phyloP scores from a whole-genome alignment of 2,888 invertebrate genomes.

The Eueremaeus valkanovi region DNA sequence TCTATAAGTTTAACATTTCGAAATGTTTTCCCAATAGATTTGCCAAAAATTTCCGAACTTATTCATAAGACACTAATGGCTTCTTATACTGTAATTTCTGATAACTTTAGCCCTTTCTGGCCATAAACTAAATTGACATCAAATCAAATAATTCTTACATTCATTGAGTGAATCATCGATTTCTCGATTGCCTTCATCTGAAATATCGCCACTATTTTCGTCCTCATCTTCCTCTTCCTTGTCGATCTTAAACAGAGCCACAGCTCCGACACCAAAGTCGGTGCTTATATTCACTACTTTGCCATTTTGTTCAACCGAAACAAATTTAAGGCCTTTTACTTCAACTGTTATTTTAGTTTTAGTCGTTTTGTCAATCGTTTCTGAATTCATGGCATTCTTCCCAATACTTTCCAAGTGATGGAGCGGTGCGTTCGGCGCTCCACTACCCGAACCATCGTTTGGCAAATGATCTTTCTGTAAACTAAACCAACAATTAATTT shows the following conservation, averaged over 20 bases:
- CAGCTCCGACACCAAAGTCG: conserved; percentile 6
- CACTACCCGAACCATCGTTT: neutral
- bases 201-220: too few species aligned
- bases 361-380: neutral
- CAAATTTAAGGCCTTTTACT: conserved; percentile 6
- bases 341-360: neutral
- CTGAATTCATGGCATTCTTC: too few species aligned
- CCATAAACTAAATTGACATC: too few species aligned
- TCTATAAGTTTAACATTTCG: too few species aligned
- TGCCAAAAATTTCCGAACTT: too few species aligned
- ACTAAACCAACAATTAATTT: neutral
- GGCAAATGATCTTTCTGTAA: neutral
- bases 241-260: neutral
- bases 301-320: conserved; percentile 2
- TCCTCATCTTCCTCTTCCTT: neutral
- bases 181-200: neutral
- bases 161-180: too few species aligned
- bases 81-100: too few species aligned
- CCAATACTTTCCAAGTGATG: too few species aligned
- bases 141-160: too few species aligned
- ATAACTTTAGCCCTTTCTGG: too few species aligned
- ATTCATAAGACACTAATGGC: too few species aligned
- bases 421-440: neutral
- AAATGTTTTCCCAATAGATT: too few species aligned
- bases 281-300: neutral